Evolutionary conservation across 2,888 invertebrate genomes (phyloP), one percentile per base, ranked within the genome.

Genomic region (Caenorhabditis parvicauda): DNA sequence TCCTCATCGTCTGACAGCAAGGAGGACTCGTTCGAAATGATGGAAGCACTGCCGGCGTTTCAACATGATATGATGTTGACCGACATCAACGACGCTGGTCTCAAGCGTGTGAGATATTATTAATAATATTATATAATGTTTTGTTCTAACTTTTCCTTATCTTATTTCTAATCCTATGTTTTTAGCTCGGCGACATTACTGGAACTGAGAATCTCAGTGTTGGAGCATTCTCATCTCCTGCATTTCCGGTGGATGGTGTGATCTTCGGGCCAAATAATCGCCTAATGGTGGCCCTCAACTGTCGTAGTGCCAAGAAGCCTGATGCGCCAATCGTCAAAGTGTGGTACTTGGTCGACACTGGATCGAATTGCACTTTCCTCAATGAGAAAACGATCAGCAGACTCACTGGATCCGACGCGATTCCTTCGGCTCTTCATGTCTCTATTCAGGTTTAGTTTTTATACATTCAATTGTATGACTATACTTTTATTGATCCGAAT

Each of bases 61-160:
- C n/a, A 58, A 42, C 55, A 66, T 59, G 65, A 63, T 48, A 64
- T 64, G 64, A 63, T 64, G 64, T 22, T 64, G 44, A 58, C 59
- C 24, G 65, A 65, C 21, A 65, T 65, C 56, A 64, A 65, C 53
- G 51, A 59, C 19, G 41, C 29, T 53, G 2, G 51, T 54, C 49
- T 65, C 49, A 55, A 65, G 50, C 49, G 38, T 29, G 65, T 65
- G 51, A 65, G 62, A 35, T 49, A 59, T 57, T 56, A 51, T 46
- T 50, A 48, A 59, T 54, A 6, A 27, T 38, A 41, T 28, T 42
- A 42, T 50, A 43, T 35, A 19, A 44, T 25, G 24, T 39, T 57
- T 51, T 51, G 19, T 50, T 58, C 19, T 49, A 25, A 54, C 24
- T 49, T 47, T 63, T 55, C 28, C n/a, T 45, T 52, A 25, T 32